Base-by-base conservation (phyloP, 2,797 vertebrate genomes). In the Nyctibius grandis region DNA sequence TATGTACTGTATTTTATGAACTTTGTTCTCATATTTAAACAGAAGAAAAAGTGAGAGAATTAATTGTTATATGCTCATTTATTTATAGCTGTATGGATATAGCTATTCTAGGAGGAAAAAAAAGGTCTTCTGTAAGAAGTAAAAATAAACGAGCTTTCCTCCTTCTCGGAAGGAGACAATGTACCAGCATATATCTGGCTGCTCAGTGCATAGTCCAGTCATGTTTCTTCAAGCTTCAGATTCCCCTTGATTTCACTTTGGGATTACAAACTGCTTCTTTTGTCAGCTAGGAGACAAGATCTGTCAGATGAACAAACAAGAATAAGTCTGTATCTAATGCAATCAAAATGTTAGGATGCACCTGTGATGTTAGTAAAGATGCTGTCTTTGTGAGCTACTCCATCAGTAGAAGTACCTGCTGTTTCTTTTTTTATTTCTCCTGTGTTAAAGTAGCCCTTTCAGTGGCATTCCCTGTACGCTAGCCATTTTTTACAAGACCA, bases 81-180 rank as follows among this genome's bases (percentile, higher is more conserved):
- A 83, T 94, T 95, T 90, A 77, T 65, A 95, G 75, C 56, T 92
- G 33, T 97, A 73, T 72, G 70, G 95, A 97, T 70, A 94, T 84
- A 95, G 80, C 76, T 96, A 57, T 91, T 90, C 50, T 38, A 23
- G 48, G 31, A 28, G 12, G 54, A 25, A 36, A 59, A 85, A 63
- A 65, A 45, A 63, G 44, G 83, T 94, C 95, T 91, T 97, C 97
- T 98, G 95, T 97, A 85, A 95, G 97, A 98, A 98, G 97, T 94
- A 96, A 92, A 83, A 86, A 94, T 88, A 93, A 94, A 79, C 8
- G 5, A 74, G 21, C 45, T 83, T 96, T 91, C 61, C 61, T 97
- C 97, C 97, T 97, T 76, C 97, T 93, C 19, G 69, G 97, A 97
- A 97, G 97, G 95, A 86, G 69, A 89, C 44, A 38, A 8, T n/a